Evolutionary conservation across 1,140 invertebrate genomes (phyloP), one percentile per base, ranked within the genome.

Genomic region (Whitmania pigra): DNA sequence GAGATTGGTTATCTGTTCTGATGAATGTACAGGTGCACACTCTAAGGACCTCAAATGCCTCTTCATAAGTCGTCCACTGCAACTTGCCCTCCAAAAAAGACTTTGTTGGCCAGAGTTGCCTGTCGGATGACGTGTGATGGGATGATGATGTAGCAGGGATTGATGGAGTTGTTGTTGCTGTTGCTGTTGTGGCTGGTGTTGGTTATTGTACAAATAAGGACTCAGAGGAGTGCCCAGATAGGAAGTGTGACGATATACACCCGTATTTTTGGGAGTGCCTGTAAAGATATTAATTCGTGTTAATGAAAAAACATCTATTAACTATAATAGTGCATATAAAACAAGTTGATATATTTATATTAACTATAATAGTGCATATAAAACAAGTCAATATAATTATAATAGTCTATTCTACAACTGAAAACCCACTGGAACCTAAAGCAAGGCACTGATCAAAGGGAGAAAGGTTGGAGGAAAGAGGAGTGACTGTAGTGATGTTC

Each of bases 401-500:
- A 13, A 7, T 49, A 15, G n/a, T n/a, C n/a, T n/a, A n/a, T n/a
- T n/a, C n/a, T n/a, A n/a, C n/a, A 49, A 49, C 22, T 63, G 57
- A 63, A 22, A 7, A 63, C 57, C 22, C 22, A 63, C 57, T 63
- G 22, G 57, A 13, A 13, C 57, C 18, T 22, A 63, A 7, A 31
- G 22, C 9, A 63, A 25, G 57, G 57, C 29, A 31, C 11, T 3
- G 22, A 63, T 63, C 57, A 13, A 63, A 18, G 18, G 57, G 57
- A 22, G 57, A 63, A 5, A 25, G 22, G 22, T 25, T 31, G 29
- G 57, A 25, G 1, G 57, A 63, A 22, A 63, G 57, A 11, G 57
- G 57, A 63, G 57, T 63, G 57, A 63, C 57, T 7, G 29, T 31
- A 20, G 57, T 63, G 22, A 63, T 4, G 57, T 63, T 63, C 11